Conservation (phyloP, 1,140 invertebrate species). For the Octopus sinensis region DNA sequence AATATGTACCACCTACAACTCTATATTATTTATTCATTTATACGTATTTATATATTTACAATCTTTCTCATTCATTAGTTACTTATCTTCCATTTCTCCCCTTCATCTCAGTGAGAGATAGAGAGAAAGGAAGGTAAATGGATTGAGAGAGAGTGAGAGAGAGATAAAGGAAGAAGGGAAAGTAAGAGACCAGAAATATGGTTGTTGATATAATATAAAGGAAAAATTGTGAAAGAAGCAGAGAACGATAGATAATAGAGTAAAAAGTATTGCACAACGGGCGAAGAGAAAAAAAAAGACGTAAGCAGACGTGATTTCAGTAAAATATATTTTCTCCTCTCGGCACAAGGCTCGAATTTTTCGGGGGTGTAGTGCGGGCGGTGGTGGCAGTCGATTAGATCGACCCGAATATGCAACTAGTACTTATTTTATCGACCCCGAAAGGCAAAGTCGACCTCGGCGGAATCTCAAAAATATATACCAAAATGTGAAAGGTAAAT, state of each 20-base stretch:
- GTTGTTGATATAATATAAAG: background rate
- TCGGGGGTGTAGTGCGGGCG: background rate
- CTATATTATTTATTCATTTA: background rate
- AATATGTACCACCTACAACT: background rate
- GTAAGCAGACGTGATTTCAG: slow-evolving; percentile 5
- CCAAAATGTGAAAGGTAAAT: too few relatives aligned
- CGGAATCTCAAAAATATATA: too few relatives aligned
- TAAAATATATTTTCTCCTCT: slow-evolving; percentile 9
- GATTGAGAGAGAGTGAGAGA: slow-evolving; percentile 14
- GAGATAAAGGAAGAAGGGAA: background rate
- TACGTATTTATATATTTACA: background rate
- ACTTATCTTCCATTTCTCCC: background rate
- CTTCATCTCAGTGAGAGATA: background rate
- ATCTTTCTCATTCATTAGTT: background rate
- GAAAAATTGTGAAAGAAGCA: background rate
- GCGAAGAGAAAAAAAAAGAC: background rate
- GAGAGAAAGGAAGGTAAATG: slow-evolving; percentile 9
- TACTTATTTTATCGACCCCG: background rate
- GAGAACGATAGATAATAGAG: background rate
- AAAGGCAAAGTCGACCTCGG: background rate
- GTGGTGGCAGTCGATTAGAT: background rate
- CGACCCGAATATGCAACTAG: background rate
- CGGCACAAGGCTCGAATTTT: background rate
- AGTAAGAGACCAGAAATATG: background rate
- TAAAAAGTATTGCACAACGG: background rate